Percentiles rank a stretch among this genome's conserved stretches.
These are phyloP conservation scores for Melanargia galathea DNA, from an alignment of 2,888 invertebrate species.

Conservation along the genomic window DNA sequence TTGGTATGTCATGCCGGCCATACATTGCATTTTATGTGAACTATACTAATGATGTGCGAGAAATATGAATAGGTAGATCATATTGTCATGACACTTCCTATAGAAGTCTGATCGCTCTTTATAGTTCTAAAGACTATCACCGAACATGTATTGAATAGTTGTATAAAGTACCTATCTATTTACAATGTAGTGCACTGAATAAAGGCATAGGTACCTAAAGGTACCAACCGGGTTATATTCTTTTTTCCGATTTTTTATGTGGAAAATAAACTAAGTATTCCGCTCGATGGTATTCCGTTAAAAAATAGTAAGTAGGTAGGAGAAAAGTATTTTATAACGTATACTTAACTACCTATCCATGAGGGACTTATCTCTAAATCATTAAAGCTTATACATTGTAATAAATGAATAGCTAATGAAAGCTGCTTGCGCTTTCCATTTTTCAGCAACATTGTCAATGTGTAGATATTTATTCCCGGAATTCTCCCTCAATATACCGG, in stretches of 20 bases:
- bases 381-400: slow-evolving; percentile 20
- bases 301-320: background rate
- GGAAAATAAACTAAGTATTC: too few relatives aligned
- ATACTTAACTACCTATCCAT: background rate
- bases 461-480: background rate
- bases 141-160: background rate
- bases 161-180: background rate
- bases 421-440: slow-evolving; percentile 13
- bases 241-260: too few relatives aligned
- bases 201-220: too few relatives aligned
- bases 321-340: background rate
- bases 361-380: slow-evolving; percentile 28
- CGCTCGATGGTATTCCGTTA: too few relatives aligned
- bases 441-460: background rate
- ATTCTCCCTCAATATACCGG: background rate
- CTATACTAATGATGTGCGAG: slow-evolving; percentile 15
- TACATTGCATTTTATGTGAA: slow-evolving; percentile 12
- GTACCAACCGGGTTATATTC: too few relatives aligned
- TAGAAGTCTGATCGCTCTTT: background rate
- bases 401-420: background rate
- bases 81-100: slow-evolving; percentile 1
- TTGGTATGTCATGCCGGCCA: slow-evolving; percentile 17
- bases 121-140: background rate
- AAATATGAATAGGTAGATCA: slow-evolving; percentile 10
- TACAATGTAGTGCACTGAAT: background rate